Evolutionary conservation across 2,888 invertebrate species (phyloP), one percentile per base, ranked within the genome.

Genomic region (Calliphora vomitoria): DNA sequence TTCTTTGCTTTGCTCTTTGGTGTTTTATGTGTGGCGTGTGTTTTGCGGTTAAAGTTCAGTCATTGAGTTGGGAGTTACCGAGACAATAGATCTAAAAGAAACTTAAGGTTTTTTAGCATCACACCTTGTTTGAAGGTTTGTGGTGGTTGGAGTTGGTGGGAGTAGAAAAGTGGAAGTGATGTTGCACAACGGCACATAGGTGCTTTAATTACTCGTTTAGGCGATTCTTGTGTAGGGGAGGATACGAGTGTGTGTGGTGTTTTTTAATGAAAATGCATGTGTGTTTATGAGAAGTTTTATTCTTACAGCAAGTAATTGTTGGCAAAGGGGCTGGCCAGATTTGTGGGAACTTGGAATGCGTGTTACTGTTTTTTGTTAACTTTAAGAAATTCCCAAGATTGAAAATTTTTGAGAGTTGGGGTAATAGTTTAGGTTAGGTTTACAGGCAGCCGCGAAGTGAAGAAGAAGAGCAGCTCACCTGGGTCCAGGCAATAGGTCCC

Each of bases 41-140:
- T 38, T 75, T 60, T 80, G 74, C 25, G 80, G 80, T 75, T 85
- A 58, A 85, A 85, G 72, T 74, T 76, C 62, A 75, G 53, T 41
- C 25, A 69, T 64, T 78, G 60, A 47, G 72, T 69, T 74, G 82
- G 35, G 62, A 75, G 62, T 69, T 81, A 55, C 50, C 6, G 25
- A 69, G 38, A 80, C 75, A 81, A 85, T 69, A 47, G 74, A 85
- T 69, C 20, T 55, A 35, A 75, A 75, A 78, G 69, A 64, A 80
- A 53, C 41, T 80, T 75, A 69, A 62, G 69, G 50, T 35, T 75
- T 78, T n/a, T 68, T 50, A 41, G 50, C 75, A 81, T 75, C 74
- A 80, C 85, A 85, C 80, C 75, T 75, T 60, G n/a, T 31, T 62
- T 53, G 5, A 38, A 69, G 0, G 72, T 60, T 60, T 47, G 38